phyloP scores from a whole-genome alignment of 2,113 vertebrate genomes.

The Neoarius graeffei region DNA sequence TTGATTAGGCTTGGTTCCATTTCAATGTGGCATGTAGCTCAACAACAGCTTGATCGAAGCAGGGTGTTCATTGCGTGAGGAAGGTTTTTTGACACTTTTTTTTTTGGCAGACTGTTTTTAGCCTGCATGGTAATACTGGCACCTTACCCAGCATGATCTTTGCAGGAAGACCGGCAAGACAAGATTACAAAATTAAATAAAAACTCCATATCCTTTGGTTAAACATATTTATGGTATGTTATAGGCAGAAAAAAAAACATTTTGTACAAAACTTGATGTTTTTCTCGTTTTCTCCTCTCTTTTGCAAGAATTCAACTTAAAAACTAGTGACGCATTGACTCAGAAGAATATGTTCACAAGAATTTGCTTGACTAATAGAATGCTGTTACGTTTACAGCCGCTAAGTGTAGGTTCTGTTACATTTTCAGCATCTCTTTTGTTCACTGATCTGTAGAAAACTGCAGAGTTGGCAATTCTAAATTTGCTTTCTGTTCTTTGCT shows the following conservation, averaged over 20 bases:
- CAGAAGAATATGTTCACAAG: neutral
- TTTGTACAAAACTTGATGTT: neutral
- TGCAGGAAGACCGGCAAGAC: neutral
- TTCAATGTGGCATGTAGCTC: neutral
- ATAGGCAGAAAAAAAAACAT: neutral
- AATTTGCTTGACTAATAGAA: neutral
- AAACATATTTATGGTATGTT: neutral
- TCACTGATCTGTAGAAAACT: slow-evolving; percentile 43
- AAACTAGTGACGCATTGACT: neutral
- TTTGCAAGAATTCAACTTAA: neutral
- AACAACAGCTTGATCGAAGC: neutral
- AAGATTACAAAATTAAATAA: neutral
- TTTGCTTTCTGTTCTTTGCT: slow-evolving; percentile 30
- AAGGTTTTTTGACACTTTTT: neutral
- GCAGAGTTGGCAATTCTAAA: slow-evolving; percentile 18
- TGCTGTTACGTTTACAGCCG: neutral
- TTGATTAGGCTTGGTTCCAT: neutral
- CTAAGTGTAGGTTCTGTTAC: neutral
- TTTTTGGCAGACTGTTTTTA: neutral
- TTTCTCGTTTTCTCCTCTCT: neutral
- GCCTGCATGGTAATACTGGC: neutral
- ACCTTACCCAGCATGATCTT: neutral
- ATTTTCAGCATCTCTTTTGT: slow-evolving; percentile 22
- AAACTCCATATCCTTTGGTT: neutral
- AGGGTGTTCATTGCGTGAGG: neutral